phyloP scores from a whole-genome alignment of 1,140 invertebrate genomes.

The Laupala kohalensis region DNA sequence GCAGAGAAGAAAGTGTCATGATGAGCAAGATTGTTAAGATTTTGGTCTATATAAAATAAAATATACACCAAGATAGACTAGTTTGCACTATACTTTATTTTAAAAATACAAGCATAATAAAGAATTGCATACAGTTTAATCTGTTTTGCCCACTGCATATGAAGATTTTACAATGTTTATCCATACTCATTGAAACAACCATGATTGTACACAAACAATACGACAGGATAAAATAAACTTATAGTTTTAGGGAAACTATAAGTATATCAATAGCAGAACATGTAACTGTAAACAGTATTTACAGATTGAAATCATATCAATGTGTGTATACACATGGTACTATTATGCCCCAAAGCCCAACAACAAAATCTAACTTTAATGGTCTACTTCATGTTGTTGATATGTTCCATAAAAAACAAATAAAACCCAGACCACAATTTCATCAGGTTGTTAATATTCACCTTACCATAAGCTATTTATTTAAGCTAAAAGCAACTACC shows the following conservation, averaged over 20 bases:
- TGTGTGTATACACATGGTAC: neutral
- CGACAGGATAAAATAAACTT: neutral
- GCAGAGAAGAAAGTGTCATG: no score
- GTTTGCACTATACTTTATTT: neutral
- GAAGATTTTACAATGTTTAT: neutral
- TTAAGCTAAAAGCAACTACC: neutral
- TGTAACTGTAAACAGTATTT: neutral
- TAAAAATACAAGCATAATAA: conserved; percentile 8
- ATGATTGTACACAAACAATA: neutral
- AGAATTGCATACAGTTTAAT: conserved; percentile 5
- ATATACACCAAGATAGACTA: neutral
- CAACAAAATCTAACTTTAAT: neutral
- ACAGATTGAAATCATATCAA: neutral
- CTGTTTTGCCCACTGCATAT: neutral
- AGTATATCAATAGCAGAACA: neutral
- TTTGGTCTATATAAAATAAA: no score
- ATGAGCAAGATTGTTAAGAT: no score
- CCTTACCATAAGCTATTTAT: neutral
- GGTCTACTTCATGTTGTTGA: neutral
- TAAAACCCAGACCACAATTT: neutral
- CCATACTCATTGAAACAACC: neutral
- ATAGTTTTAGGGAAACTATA: neutral
- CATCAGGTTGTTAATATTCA: neutral
- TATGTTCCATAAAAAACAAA: neutral
- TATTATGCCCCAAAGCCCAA: neutral